Evolutionary conservation across 1,140 invertebrate genomes (phyloP).

Genomic region (Trichogramma pretiosum): DNA sequence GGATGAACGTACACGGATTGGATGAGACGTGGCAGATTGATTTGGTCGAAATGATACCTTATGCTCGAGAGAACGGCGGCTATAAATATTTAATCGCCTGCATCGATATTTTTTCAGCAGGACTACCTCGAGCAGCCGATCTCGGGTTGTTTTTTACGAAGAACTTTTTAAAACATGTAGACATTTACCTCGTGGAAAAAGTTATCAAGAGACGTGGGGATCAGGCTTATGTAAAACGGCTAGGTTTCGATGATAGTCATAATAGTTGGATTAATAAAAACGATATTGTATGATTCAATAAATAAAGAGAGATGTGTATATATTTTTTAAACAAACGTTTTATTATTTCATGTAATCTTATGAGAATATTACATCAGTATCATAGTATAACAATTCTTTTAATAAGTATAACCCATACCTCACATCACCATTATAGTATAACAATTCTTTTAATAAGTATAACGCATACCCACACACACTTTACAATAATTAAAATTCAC

Average conservation of each 20-base stretch:
- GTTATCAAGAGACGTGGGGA: conserved; percentile 25
- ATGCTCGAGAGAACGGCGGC: conserved; percentile 24
- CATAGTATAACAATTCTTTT: too few species aligned
- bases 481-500: too few species aligned
- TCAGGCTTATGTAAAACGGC: conserved; percentile 29
- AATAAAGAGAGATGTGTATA: not conserved
- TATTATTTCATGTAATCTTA: not conserved
- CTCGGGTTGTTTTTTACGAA: conserved; percentile 31
- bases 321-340: not conserved
- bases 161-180: conserved; percentile 21
- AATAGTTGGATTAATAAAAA: conserved; percentile 18
- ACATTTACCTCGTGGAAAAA: conserved; percentile 32
- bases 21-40: too few species aligned
- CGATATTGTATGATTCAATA: too few species aligned
- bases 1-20: too few species aligned
- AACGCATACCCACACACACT: too few species aligned
- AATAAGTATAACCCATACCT: too few species aligned
- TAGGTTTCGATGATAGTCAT: conserved; percentile 21
- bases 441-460: too few species aligned
- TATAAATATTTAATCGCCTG: conserved; percentile 31
- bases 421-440: too few species aligned
- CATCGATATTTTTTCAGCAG: conserved; percentile 33
- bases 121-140: conserved; percentile 27
- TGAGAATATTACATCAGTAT: too few species aligned
- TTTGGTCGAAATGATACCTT: conserved; percentile 27